Evolutionary conservation across 2,888 invertebrate species (phyloP).

Genomic region (Unio delphinus): DNA sequence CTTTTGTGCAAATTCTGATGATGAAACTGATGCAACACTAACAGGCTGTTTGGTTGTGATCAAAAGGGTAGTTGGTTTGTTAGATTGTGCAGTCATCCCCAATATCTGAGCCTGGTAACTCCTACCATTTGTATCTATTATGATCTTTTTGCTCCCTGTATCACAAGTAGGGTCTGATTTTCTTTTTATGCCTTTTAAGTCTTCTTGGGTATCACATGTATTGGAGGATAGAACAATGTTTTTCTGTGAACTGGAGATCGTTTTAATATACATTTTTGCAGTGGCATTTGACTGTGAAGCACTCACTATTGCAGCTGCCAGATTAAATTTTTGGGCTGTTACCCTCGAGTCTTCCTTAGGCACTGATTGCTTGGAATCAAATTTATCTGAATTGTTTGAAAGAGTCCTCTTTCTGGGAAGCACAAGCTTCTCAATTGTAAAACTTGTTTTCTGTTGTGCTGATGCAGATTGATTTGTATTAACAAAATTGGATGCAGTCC

Average conservation of each 20-base stretch:
- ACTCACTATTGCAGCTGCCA: no score
- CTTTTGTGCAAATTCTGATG: constrained; percentile 19
- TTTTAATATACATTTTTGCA: no score
- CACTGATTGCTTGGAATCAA: no score
- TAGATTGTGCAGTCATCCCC: background rate
- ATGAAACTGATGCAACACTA: constrained; percentile 34
- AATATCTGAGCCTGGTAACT: background rate
- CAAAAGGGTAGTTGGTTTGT: constrained; percentile 15
- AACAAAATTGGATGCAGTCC: constrained; percentile 30
- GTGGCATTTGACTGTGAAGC: no score
- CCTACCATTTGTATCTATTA: background rate
- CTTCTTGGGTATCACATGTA: background rate
- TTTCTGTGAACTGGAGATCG: no score
- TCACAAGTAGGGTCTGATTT: background rate
- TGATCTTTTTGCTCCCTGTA: background rate
- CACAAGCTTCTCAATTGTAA: constrained; percentile 29
- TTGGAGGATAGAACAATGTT: constrained; percentile 3
- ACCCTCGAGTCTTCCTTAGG: no score
- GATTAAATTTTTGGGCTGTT: no score
- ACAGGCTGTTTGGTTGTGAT: constrained; percentile 36
- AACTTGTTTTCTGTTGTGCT: constrained; percentile 8
- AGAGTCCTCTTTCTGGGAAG: constrained; percentile 19
- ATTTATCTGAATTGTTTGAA: no score
- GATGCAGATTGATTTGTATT: background rate
- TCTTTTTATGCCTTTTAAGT: background rate